Percentiles rank a stretch among this genome's conserved stretches.
Evolutionary conservation across 2,888 invertebrate genomes (phyloP).

Genomic region (Protonemura montana): DNA sequence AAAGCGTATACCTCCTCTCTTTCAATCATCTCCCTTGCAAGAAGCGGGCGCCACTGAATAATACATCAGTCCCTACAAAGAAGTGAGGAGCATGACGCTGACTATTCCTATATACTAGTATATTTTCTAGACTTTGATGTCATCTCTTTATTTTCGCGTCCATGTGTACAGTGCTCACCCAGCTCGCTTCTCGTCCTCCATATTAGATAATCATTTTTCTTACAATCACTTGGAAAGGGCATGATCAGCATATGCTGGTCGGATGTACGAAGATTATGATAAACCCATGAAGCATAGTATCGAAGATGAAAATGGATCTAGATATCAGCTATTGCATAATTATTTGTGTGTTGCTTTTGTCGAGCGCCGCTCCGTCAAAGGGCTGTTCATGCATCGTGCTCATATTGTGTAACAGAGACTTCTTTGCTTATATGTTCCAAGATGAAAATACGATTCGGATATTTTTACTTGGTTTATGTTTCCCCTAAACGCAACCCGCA

Average conservation of each 20-base stretch:
- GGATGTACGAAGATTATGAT: too few relatives aligned
- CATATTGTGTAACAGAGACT: not conserved
- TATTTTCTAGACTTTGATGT: not conserved
- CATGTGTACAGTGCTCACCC: not conserved
- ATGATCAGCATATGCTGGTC: not conserved
- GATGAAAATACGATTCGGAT: not conserved
- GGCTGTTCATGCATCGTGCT: not conserved
- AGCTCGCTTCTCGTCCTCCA: not conserved
- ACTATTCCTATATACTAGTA: not conserved
- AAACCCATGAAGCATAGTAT: not conserved
- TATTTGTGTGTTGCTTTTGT: not conserved
- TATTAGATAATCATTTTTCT: constrained; percentile 4
- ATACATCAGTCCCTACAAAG: not conserved
- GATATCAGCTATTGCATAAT: not conserved
- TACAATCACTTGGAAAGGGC: not conserved
- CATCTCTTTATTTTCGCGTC: not conserved
- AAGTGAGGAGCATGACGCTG: not conserved
- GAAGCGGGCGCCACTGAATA: not conserved
- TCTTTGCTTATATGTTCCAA: not conserved
- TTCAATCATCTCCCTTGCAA: not conserved
- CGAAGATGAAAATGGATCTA: not conserved
- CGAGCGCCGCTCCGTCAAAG: not conserved
- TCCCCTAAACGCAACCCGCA: not conserved
- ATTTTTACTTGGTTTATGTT: not conserved
- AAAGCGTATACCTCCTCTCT: constrained; percentile 3